phyloP scores from a whole-genome alignment of 2,113 vertebrate species.

The Ochotona curzoniae region DNA sequence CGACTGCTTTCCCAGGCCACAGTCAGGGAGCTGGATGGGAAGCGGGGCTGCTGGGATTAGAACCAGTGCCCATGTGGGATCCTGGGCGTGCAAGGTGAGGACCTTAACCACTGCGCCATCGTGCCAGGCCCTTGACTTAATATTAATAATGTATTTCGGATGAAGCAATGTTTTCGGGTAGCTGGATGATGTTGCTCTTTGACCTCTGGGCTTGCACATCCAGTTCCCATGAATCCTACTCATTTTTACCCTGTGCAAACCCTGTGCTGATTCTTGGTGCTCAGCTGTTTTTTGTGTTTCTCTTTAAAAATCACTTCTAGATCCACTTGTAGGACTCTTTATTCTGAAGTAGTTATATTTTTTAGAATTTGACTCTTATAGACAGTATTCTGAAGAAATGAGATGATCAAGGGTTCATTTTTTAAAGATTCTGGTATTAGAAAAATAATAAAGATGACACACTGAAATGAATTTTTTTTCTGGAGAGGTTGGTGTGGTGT shows the following conservation, averaged over 20 bases:
- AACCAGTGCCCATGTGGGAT: too few relatives aligned
- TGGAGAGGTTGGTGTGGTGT: neutral
- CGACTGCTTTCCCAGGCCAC: too few relatives aligned
- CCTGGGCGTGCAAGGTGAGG: too few relatives aligned
- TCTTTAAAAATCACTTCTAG: neutral
- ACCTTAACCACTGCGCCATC: too few relatives aligned
- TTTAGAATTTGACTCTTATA: neutral
- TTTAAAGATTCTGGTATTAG: neutral
- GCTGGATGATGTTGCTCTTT: neutral
- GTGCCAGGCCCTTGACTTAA: too few relatives aligned
- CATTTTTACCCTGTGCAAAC: neutral
- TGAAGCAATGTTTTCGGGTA: neutral
- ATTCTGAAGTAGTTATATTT: neutral
- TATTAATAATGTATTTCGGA: neutral
- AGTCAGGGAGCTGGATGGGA: too few relatives aligned
- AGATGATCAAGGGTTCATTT: neutral
- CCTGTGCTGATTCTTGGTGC: neutral
- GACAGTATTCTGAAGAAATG: neutral
- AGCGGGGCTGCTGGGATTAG: too few relatives aligned
- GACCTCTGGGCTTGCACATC: neutral
- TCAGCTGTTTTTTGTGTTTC: neutral
- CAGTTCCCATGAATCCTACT: neutral
- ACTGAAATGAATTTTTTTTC: neutral
- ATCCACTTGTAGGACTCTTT: neutral
- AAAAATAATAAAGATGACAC: neutral